These are phyloP conservation scores for Xiphorhynchus elegans DNA, from an alignment of 2,113 vertebrate species.

Conservation along the genomic window DNA sequence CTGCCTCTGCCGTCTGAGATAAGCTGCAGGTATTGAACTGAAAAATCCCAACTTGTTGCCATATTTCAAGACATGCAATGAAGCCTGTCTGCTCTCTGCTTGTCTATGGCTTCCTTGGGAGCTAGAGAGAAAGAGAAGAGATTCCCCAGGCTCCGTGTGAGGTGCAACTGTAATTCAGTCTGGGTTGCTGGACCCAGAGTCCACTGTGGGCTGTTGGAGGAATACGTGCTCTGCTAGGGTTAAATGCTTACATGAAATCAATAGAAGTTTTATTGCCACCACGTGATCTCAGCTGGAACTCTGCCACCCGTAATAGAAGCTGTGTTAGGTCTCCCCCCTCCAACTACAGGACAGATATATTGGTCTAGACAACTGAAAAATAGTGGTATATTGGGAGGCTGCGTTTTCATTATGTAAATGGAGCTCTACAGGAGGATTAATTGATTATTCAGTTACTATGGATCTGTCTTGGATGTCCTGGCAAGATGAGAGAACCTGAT, in stretches of 20 bases:
- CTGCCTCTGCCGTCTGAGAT: not conserved
- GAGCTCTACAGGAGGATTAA: constrained; percentile 75
- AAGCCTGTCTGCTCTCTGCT: not conserved
- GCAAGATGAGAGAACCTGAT: constrained; percentile 67
- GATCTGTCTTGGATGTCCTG: constrained; percentile 68
- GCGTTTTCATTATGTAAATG: constrained; percentile 82
- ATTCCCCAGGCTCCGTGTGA: not conserved
- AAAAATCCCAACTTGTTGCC: not conserved
- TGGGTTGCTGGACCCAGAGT: not conserved
- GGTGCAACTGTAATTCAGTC: constrained; percentile 41
- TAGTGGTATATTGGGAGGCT: constrained; percentile 68
- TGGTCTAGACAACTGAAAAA: constrained; percentile 76
- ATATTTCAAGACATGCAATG: not conserved
- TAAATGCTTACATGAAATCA: constrained; percentile 67
- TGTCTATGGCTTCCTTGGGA: not conserved
- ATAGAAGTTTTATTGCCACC: constrained; percentile 66
- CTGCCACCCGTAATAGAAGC: constrained; percentile 70
- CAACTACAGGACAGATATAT: constrained; percentile 75
- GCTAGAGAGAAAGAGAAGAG: not conserved
- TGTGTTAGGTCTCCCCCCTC: constrained; percentile 64
- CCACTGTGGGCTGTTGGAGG: constrained; percentile 27
- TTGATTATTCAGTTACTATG: constrained; percentile 79
- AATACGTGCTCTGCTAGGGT: constrained; percentile 26
- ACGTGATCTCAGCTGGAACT: constrained; percentile 67
- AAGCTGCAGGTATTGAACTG: not conserved